phyloP scores from a whole-genome alignment of 1,140 invertebrate genomes.

The Plutomurus gul region DNA sequence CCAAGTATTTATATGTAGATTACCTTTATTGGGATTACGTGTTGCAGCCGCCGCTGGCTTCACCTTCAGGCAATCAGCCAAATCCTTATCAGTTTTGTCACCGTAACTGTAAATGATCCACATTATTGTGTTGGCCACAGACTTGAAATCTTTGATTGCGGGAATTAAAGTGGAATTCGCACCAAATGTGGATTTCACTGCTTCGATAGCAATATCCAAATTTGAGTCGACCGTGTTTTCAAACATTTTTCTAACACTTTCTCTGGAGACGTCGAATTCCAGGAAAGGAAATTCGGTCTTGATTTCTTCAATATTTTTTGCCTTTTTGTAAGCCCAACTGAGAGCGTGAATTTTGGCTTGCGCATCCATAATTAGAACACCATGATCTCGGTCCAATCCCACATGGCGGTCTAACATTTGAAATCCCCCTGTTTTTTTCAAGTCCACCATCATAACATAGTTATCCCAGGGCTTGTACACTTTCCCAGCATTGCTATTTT shows the following conservation, averaged over 20 bases:
- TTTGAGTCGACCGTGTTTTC: not conserved
- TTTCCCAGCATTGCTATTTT: not conserved
- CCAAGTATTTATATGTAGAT: too few relatives aligned
- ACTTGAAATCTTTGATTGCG: too few relatives aligned
- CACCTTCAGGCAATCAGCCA: too few relatives aligned
- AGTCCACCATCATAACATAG: constrained; percentile 42
- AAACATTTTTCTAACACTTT: not conserved
- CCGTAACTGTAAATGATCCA: too few relatives aligned
- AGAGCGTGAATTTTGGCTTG: constrained; percentile 71
- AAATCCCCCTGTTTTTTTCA: constrained; percentile 60
- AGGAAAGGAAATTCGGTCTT: not conserved
- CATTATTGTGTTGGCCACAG: too few relatives aligned
- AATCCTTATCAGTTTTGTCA: too few relatives aligned
- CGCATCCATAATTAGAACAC: constrained; percentile 62
- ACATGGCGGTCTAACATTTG: constrained; percentile 61
- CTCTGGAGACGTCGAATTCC: not conserved
- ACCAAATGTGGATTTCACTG: too few relatives aligned
- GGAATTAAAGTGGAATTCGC: too few relatives aligned
- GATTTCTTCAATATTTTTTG: constrained; percentile 58
- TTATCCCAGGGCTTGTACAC: not conserved
- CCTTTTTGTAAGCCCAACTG: constrained; percentile 69
- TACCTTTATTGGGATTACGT: too few relatives aligned
- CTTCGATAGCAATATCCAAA: not conserved
- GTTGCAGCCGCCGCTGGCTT: too few relatives aligned
- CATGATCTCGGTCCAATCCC: constrained; percentile 62